Percentiles rank a stretch among this genome's conserved stretches.
phyloP scores from a whole-genome alignment of 2,888 invertebrate genomes.

The Trissolcus japonicus region DNA sequence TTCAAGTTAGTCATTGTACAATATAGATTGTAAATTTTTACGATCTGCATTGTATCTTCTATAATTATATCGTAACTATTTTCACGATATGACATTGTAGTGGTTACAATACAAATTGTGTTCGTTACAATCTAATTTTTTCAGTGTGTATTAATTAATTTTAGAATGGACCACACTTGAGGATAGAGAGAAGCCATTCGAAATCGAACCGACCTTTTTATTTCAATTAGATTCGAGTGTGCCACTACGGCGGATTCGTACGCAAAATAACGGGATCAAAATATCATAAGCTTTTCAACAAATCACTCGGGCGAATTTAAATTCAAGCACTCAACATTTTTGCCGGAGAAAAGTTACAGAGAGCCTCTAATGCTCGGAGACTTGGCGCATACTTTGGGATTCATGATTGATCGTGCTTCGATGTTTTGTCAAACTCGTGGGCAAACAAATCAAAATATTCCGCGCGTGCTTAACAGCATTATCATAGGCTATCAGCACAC shows the following conservation, averaged over 20 bases:
- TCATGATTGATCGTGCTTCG: slow-evolving; percentile 22
- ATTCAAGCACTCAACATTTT: slow-evolving; percentile 10
- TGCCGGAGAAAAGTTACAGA: slow-evolving; percentile 10
- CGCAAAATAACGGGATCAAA: slow-evolving; percentile 25
- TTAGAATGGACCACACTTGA: slow-evolving; percentile 19
- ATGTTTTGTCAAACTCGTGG: slow-evolving; percentile 21
- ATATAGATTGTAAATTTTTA: too few relatives aligned
- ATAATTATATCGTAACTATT: too few relatives aligned
- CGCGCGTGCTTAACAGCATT: slow-evolving; percentile 10
- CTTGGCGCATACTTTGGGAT: slow-evolving; percentile 8
- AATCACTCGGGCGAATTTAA: slow-evolving; percentile 16
- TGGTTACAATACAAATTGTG: too few relatives aligned
- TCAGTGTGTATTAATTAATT: slow-evolving; percentile 33
- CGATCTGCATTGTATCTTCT: too few relatives aligned
- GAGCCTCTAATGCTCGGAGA: slow-evolving; percentile 3
- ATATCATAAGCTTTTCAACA: slow-evolving; percentile 21
- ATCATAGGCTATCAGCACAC: slow-evolving; percentile 12
- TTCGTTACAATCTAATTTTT: too few relatives aligned
- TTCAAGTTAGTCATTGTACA: too few relatives aligned
- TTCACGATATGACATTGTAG: too few relatives aligned
- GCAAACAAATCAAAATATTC: slow-evolving; percentile 24
- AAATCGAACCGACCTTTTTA: slow-evolving; percentile 14
- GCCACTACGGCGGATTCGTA: slow-evolving; percentile 8
- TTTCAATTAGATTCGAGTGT: slow-evolving; percentile 21
- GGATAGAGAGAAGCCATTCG: slow-evolving; percentile 22